Conservation (phyloP, 2,888 invertebrate species). For the Caenorhabditis drosophilae region DNA sequence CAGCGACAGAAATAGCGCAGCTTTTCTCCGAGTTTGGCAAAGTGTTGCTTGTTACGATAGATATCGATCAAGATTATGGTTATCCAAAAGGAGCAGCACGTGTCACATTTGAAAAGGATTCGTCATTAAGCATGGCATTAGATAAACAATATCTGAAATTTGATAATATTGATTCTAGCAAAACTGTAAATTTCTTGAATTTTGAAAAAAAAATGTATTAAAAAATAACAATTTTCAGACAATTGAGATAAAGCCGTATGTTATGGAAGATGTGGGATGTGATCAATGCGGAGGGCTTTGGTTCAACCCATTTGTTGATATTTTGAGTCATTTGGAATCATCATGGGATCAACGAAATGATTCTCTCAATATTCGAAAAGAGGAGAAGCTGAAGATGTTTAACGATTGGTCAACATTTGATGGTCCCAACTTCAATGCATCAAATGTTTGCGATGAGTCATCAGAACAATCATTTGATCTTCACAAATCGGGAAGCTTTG, state of each 20-base stretch:
- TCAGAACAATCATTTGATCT: too few relatives aligned
- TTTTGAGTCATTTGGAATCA: constrained; percentile 15
- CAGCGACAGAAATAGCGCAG: constrained; percentile 22
- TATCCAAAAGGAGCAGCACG: constrained; percentile 42
- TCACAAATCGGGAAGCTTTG: too few relatives aligned
- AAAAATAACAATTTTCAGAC: constrained; percentile 6
- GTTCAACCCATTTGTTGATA: constrained; percentile 31
- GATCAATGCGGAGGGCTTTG: constrained; percentile 41
- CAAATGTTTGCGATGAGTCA: too few relatives aligned
- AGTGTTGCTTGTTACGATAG: constrained; percentile 34
- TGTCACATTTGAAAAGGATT: constrained; percentile 23
- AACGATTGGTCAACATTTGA: too few relatives aligned
- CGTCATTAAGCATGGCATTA: constrained; percentile 18
- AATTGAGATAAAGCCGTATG: constrained; percentile 39
- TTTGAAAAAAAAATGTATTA: background rate
- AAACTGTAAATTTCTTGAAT: constrained; percentile 12
- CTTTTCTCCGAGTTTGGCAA: constrained; percentile 27
- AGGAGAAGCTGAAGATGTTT: too few relatives aligned
- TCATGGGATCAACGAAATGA: background rate
- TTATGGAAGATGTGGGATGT: constrained; percentile 37
- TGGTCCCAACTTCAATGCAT: too few relatives aligned
- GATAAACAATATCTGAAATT: constrained; percentile 21
- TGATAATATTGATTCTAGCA: constrained; percentile 33
- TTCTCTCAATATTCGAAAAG: too few relatives aligned
- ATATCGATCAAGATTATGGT: constrained; percentile 37